A percentile compares a stretch with the other conserved stretches of the same genome.
Conservation (phyloP, 30 jellyfish, hydroid and myxozoan genomes). For the Pelagia noctiluca region DNA sequence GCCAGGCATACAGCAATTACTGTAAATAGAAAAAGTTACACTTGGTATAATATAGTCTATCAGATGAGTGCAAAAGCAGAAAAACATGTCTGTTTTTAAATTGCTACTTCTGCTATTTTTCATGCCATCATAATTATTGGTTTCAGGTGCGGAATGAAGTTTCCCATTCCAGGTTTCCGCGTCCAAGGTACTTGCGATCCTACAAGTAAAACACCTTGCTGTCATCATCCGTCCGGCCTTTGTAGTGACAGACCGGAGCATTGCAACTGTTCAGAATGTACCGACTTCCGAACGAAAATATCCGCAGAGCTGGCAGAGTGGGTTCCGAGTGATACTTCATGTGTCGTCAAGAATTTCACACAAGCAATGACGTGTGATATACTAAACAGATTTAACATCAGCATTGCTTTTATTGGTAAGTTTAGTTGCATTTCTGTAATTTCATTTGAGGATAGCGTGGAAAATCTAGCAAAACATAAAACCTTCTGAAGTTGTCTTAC, state of each 20-base stretch:
- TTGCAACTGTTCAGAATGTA: conserved; percentile 83
- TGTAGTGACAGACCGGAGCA: conserved; percentile 74
- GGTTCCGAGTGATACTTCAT: conserved; percentile 67
- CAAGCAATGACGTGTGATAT: conserved; percentile 78
- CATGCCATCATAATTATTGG: background rate
- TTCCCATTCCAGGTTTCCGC: conserved; percentile 74
- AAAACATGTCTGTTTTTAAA: background rate
- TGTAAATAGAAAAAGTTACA: too few species aligned
- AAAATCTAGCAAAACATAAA: too few species aligned
- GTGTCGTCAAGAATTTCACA: conserved; percentile 66
- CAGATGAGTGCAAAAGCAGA: background rate
- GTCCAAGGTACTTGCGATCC: conserved; percentile 92
- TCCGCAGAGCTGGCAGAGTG: conserved; percentile 90
- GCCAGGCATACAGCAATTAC: too few species aligned
- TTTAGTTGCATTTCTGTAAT: too few species aligned
- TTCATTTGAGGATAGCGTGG: too few species aligned
- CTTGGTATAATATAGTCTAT: background rate
- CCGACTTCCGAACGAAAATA: conserved; percentile 67
- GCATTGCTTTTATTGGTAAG: conserved; percentile 83
- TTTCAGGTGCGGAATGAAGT: conserved; percentile 82
- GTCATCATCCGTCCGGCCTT: conserved; percentile 76
- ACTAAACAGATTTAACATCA: conserved; percentile 34
- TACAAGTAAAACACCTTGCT: conserved; percentile 76
- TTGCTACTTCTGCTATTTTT: background rate
- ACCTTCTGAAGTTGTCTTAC: too few species aligned